Evolutionary conservation across 30 jellyfish, hydroid and myxozoan species (phyloP), one percentile per base, ranked within the genome.

Genomic region (Mastigias papua): DNA sequence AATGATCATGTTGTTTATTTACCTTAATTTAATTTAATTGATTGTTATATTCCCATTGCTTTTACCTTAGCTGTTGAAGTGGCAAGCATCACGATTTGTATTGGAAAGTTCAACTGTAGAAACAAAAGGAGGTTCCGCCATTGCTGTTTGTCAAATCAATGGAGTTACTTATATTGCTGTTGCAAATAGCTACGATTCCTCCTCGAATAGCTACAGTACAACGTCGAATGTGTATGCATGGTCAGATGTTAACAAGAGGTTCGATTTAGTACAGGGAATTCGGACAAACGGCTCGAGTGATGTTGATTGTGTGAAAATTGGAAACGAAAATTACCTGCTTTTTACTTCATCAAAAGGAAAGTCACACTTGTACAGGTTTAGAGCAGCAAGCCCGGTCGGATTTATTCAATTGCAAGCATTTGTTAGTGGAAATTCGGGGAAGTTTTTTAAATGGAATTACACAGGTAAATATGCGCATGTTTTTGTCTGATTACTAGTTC

Each of bases 101-200:
- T 26, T 78, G 82, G 97, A 88, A 35, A 71, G 91, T 31, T 26
- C 84, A 13, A 61, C 89, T 20, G 11, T 88, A 13, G 70, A 33
- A 19, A 88, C 92, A 17, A 58, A 48, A n/a, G 98, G 98, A 21
- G 93, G 85, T 21, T 62, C 97, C 57, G 90, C 90, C 62, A 23
- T 80, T 19, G 67, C 83, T 63, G 57, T 75, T 37, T 86, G 88
- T 65, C 26, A 66, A 33, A 74, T 70, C 26, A 51, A 78, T 51
- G 74, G 77, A 31, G 30, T 27, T 7, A 51, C 29, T 26, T 82
- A 69, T 68, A 46, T 92, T 31, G 95, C 92, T 65, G 97, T 94
- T 80, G 98, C 94, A 11, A 94, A 94, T 62, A 73, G 70, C 63
- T 94, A 76, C 86, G 88, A 94, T 74, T 69, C 89, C 0, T n/a